Base-by-base conservation (phyloP, 2,888 invertebrate species). In the Pherbina coryleti region DNA sequence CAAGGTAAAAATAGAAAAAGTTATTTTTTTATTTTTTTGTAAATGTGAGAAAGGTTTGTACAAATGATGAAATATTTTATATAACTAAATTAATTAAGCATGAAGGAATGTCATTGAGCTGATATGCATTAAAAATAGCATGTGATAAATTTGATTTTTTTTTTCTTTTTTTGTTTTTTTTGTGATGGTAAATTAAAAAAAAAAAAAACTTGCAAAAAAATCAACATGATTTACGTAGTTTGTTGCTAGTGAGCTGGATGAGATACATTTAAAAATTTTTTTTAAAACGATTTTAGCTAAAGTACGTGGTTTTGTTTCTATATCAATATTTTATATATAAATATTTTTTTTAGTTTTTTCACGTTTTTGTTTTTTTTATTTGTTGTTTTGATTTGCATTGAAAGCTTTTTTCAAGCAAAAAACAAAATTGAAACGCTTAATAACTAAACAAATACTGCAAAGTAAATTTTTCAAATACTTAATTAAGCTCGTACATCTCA, bases 401-500 rank as follows among this genome's bases (percentile, higher is more conserved):
- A 34, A 19, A n/a, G 19, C n/a, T 19, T 19, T 67, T 17, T 19
- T 37, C 22, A 22, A n/a, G 25, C 9, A 4, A 67, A 19, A 44
- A 22, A 22, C 34, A 44, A 7, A 28, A 51, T 53, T 37, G 11
- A 19, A 76, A 76, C 31, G 71, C 67, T 64, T 60, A 53, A 44
- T n/a, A 76, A 28, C 25, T 62, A 72, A 76, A 71, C 25, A 70
- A 57, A 76, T 70, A 76, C 53, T 73, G 73, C 73, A 73, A 34
- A 55, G 71, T 71, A 71, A n/a, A 19, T 44, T 67, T 44, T 49
- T 44, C 9, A 17, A 53, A 11, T 14, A 31, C 34, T 71, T 44
- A 31, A 55, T 34, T 71, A 71, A 71, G 71, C 71, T 71, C 71
- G n/a, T 71, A 11, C 9, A 55, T 55, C 55, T 19, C n/a, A 19